Evolutionary conservation across 2,797 vertebrate species (phyloP).

Genomic region (Anisognathus igniventris): DNA sequence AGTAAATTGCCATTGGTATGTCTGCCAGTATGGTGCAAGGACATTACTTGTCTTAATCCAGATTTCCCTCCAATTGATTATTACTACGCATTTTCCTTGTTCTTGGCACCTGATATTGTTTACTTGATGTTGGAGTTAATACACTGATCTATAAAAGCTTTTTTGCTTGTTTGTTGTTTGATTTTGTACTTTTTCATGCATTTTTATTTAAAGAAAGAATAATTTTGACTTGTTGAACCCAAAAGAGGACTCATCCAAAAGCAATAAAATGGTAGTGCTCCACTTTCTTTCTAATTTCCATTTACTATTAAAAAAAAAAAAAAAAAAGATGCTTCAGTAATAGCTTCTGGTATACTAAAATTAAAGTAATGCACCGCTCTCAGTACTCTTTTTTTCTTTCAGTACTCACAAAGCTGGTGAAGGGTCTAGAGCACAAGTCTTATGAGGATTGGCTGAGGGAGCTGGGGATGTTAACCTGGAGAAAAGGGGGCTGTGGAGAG

Average conservation of each 20-base stretch:
- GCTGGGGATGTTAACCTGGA: neutral
- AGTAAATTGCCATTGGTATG: neutral
- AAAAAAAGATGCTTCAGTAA: neutral
- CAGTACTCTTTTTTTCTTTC: neutral
- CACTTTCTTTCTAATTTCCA: neutral
- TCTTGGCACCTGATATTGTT: neutral
- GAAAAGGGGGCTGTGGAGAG: neutral
- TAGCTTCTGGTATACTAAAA: neutral
- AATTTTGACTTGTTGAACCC: neutral
- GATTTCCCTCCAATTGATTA: neutral
- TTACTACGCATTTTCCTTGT: neutral
- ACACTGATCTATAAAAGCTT: neutral
- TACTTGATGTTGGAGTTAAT: neutral
- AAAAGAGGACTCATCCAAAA: neutral
- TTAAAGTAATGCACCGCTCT: neutral
- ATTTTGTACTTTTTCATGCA: rapidly evolving
- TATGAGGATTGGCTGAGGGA: neutral
- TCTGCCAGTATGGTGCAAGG: neutral
- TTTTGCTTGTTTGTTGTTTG: neutral
- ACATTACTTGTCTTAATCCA: neutral
- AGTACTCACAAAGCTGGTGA: neutral
- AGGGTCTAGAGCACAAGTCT: neutral
- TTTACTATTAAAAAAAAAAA: neutral
- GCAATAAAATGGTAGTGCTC: neutral
- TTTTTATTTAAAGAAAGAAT: neutral